Conservation (phyloP, 2,797 vertebrate species). For the Craterocephalus amniculus region DNA sequence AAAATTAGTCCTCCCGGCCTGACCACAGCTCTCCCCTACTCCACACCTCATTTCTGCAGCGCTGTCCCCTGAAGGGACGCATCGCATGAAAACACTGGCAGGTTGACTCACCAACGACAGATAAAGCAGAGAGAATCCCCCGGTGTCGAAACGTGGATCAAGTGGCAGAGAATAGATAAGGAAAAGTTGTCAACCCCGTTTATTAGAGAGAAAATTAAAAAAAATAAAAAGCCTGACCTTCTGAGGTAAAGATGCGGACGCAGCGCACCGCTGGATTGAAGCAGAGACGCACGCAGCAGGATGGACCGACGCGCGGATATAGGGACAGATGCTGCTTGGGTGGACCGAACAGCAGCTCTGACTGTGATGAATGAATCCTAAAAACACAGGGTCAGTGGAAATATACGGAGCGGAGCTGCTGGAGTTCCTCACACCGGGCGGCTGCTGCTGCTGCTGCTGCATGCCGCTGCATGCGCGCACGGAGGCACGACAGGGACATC, state of each 20-base stretch:
- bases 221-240: constrained; percentile 44
- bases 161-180: background rate
- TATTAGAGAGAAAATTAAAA: background rate
- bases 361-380: constrained; percentile 52
- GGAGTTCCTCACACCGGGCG: constrained; percentile 45
- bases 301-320: constrained; percentile 5
- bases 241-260: constrained; percentile 25
- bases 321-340: constrained; percentile 2
- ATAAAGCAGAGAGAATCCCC: constrained; percentile 7
- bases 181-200: constrained; percentile 43
- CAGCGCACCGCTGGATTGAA: constrained; percentile 21
- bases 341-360: constrained; percentile 39
- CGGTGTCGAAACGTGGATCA: background rate
- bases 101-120: constrained; percentile 59
- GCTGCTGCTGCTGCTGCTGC: constrained; percentile 62
- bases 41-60: constrained; percentile 18
- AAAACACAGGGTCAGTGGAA: constrained; percentile 31
- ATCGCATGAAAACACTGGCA: constrained; percentile 14
- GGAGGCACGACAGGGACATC: constrained; percentile 25
- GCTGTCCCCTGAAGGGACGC: constrained; percentile 7
- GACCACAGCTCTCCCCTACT: background rate
- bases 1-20: too few species aligned
- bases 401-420: constrained; percentile 56
- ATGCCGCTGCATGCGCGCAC: constrained; percentile 30
- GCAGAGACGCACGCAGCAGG: background rate